These are phyloP conservation scores for Apamea sordens DNA, from an alignment of 2,888 invertebrate species.

Conservation along the genomic window DNA sequence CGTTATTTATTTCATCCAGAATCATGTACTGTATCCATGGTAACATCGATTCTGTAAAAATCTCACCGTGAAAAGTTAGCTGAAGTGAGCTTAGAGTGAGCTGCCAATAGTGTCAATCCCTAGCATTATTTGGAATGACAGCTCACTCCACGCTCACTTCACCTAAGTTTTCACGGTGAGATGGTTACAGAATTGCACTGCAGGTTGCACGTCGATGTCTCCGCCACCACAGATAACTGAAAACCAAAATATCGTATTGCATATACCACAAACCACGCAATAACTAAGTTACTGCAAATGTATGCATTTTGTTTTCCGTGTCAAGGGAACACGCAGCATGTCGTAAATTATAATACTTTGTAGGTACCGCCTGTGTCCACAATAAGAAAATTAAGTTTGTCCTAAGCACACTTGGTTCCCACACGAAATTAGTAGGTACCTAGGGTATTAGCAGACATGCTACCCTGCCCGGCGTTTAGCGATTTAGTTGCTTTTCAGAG, in stretches of 20 bases:
- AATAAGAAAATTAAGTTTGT: constrained; percentile 50
- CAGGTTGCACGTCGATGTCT: too few relatives aligned
- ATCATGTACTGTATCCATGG: too few relatives aligned
- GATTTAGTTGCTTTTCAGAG: not conserved
- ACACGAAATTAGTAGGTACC: constrained; percentile 32
- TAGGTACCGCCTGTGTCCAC: constrained; percentile 23
- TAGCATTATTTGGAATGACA: too few relatives aligned
- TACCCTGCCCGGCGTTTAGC: not conserved
- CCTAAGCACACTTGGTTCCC: constrained; percentile 43
- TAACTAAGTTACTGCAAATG: constrained; percentile 35
- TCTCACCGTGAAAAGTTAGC: too few relatives aligned
- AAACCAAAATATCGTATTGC: constrained; percentile 23
- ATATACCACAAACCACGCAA: constrained; percentile 44
- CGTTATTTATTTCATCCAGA: too few relatives aligned
- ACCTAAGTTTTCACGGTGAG: too few relatives aligned
- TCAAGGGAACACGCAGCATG: constrained; percentile 43
- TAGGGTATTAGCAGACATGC: not conserved
- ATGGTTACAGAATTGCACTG: too few relatives aligned
- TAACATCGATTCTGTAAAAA: too few relatives aligned
- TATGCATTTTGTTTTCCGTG: constrained; percentile 47
- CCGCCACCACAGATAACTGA: not conserved
- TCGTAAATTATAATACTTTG: constrained; percentile 46
- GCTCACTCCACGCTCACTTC: too few relatives aligned
- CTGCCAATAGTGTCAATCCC: too few relatives aligned
- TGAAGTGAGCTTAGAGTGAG: too few relatives aligned